Conservation (phyloP, 2,797 vertebrate genomes). For the Centroberyx gerrardi region DNA sequence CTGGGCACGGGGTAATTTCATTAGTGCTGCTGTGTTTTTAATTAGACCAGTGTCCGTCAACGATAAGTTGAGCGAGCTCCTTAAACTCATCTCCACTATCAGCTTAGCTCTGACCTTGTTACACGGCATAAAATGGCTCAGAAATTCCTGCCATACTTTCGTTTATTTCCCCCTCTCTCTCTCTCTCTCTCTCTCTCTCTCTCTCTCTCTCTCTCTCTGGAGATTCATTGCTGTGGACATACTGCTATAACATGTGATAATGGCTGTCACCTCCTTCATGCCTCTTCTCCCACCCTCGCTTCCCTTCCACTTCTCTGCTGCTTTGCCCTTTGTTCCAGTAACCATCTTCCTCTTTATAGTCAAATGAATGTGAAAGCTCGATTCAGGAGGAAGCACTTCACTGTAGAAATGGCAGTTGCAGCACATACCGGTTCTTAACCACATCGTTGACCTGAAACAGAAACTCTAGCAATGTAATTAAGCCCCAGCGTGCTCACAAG, state of each 20-base stretch:
- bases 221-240: conserved; percentile 21
- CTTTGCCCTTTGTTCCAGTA: conserved; percentile 32
- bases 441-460: neutral
- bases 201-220: conserved; percentile 11
- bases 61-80: neutral
- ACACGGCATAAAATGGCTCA: neutral
- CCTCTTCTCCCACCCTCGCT: conserved; percentile 9
- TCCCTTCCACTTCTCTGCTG: conserved; percentile 9
- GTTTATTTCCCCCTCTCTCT: neutral
- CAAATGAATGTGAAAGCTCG: conserved; percentile 25
- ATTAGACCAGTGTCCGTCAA: conserved; percentile 15
- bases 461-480: conserved; percentile 6
- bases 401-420: conserved; percentile 12
- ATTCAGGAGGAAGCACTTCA: conserved; percentile 19
- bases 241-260: conserved; percentile 41
- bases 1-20: neutral
- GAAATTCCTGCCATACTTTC: neutral
- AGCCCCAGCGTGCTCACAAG: neutral
- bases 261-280: conserved; percentile 39
- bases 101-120: conserved; percentile 16
- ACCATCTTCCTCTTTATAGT: conserved; percentile 21
- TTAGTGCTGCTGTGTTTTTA: neutral
- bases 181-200: neutral
- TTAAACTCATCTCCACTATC: neutral
- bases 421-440: neutral